Evolutionary conservation across 2,888 invertebrate genomes (phyloP).

Genomic region (Meliscaeva auricollis): DNA sequence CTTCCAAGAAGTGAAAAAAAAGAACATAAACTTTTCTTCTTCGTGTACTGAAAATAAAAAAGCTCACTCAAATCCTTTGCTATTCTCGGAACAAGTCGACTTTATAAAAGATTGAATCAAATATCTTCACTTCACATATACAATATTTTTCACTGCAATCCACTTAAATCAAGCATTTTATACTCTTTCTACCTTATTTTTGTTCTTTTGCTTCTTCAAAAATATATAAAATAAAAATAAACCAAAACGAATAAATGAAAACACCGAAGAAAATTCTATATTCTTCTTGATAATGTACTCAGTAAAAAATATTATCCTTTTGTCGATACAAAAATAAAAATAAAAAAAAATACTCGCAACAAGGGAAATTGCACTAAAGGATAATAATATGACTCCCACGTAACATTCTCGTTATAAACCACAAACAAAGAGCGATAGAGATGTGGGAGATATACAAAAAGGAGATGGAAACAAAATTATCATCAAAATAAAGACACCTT

Average conservation of each 20-base stretch:
- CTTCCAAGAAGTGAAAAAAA: neutral
- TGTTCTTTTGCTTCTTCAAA: constrained; percentile 33
- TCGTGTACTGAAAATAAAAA: constrained; percentile 21
- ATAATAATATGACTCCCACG: constrained; percentile 50
- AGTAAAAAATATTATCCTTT: constrained; percentile 5
- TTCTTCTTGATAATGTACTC: neutral
- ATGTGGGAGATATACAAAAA: neutral
- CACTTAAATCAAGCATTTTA: neutral
- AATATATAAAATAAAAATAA: constrained; percentile 36
- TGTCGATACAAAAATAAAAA: constrained; percentile 53
- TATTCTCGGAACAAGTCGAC: constrained; percentile 51
- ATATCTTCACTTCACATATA: constrained; percentile 40
- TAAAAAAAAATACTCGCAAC: constrained; percentile 11
- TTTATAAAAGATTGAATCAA: constrained; percentile 70
- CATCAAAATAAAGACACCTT: constrained; percentile 70
- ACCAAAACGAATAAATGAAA: constrained; percentile 39
- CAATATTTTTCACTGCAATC: constrained; percentile 12
- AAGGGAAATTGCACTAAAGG: constrained; percentile 29
- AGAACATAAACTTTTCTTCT: too few relatives aligned
- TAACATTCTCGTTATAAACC: constrained; percentile 14
- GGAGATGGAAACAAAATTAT: constrained; percentile 34
- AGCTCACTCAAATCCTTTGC: constrained; percentile 43
- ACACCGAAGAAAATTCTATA: constrained; percentile 33
- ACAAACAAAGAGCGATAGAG: neutral
- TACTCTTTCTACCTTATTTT: neutral